phyloP scores from a whole-genome alignment of 2,113 vertebrate species.

The Dipodomys stephensi region DNA sequence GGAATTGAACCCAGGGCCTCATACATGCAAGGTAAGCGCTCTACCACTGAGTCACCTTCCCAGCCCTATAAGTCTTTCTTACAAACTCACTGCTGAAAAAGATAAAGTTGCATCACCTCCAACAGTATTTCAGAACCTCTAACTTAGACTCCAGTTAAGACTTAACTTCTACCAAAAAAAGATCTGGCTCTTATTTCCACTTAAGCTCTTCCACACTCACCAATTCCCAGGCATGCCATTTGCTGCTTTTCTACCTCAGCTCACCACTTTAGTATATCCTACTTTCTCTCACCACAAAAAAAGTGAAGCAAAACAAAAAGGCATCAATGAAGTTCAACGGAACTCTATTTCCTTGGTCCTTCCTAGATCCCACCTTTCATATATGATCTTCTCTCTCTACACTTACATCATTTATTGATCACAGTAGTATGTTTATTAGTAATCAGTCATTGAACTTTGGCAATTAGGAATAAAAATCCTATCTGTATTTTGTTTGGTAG shows the following conservation, averaged over 20 bases:
- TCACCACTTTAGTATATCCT: neutral
- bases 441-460: neutral
- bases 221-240: neutral
- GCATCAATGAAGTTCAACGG: neutral
- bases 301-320: constrained; percentile 9
- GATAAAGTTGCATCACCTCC: neutral
- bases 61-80: neutral
- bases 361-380: neutral
- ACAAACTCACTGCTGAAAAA: neutral
- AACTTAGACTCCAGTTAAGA: neutral
- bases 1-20: too few species aligned
- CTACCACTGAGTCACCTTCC: too few species aligned
- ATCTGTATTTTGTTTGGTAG: neutral
- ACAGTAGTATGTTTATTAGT: neutral
- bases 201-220: neutral
- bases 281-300: neutral
- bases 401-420: neutral
- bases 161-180: neutral
- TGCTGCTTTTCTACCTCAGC: neutral
- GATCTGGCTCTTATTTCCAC: neutral
- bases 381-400: neutral
- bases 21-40: too few species aligned
- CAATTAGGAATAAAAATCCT: neutral
- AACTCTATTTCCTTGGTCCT: neutral
- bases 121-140: neutral